phyloP scores from a whole-genome alignment of 1,140 invertebrate genomes.

The Caligus rogercresseyi region DNA sequence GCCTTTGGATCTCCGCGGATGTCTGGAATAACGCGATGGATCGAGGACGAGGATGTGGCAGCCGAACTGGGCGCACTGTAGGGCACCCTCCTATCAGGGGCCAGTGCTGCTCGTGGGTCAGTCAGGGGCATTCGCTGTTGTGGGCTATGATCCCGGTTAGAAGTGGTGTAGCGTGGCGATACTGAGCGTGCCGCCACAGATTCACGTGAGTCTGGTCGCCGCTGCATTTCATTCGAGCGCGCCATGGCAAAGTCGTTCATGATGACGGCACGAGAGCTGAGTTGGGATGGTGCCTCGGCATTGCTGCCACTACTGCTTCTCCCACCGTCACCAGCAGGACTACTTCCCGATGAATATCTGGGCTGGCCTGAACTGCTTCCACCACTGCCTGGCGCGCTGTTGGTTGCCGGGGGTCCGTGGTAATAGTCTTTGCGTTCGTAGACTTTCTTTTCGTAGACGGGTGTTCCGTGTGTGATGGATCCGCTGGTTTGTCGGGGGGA shows the following conservation, averaged over 20 bases:
- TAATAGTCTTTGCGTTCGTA: conserved; percentile 28
- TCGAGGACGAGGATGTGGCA: neutral
- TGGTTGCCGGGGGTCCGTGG: conserved; percentile 19
- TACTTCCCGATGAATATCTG: no score
- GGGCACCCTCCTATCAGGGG: neutral
- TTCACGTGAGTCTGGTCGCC: conserved; percentile 24
- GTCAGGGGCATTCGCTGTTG: neutral
- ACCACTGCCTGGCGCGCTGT: no score
- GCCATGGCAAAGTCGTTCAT: conserved; percentile 80
- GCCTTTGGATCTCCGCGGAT: conserved; percentile 17
- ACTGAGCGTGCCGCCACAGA: conserved; percentile 21
- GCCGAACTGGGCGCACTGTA: no score
- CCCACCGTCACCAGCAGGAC: no score
- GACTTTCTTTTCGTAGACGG: conserved; percentile 12
- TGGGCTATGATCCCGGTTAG: conserved; percentile 31
- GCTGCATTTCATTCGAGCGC: conserved; percentile 58
- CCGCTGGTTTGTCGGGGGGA: conserved; percentile 22
- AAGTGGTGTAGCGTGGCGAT: conserved; percentile 25
- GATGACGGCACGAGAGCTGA: conserved; percentile 57
- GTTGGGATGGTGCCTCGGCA: conserved; percentile 27
- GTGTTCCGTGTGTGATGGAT: conserved; percentile 23
- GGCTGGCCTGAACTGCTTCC: neutral
- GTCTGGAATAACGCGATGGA: neutral
- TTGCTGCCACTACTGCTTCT: conserved; percentile 27
- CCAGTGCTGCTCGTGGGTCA: neutral